phyloP scores from a whole-genome alignment of 2,113 vertebrate species.

The Asarcornis scutulata region DNA sequence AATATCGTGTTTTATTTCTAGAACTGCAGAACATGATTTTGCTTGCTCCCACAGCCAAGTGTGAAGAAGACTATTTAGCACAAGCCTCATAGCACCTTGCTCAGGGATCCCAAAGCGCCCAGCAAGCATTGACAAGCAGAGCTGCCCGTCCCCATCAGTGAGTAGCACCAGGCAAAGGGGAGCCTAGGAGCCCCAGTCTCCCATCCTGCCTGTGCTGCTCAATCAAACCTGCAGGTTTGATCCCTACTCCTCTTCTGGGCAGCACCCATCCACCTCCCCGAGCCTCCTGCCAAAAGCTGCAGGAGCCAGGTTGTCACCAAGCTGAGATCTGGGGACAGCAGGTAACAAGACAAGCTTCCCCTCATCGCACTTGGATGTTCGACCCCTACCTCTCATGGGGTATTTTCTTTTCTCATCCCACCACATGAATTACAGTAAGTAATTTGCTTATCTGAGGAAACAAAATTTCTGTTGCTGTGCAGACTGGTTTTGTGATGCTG shows the following conservation, averaged over 20 bases:
- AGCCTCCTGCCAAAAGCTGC: neutral
- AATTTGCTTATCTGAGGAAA: constrained; percentile 19
- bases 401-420: neutral
- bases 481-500: constrained; percentile 17
- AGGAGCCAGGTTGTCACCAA: neutral
- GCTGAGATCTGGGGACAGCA: neutral
- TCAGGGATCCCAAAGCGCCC: neutral
- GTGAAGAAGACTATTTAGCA: constrained; percentile 6
- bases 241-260: neutral
- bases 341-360: neutral
- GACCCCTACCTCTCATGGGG: fast-evolving
- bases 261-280: neutral
- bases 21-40: neutral
- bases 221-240: too few relatives aligned
- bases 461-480: neutral
- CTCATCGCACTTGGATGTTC: fast-evolving
- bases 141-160: neutral
- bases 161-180: neutral
- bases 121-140: neutral
- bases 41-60: neutral
- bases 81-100: neutral
- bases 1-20: constrained; percentile 2
- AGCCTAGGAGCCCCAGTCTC: neutral
- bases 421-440: neutral
- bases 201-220: neutral